Evolutionary conservation across 2,888 invertebrate species (phyloP).

Genomic region (Heteromurus nitidus): DNA sequence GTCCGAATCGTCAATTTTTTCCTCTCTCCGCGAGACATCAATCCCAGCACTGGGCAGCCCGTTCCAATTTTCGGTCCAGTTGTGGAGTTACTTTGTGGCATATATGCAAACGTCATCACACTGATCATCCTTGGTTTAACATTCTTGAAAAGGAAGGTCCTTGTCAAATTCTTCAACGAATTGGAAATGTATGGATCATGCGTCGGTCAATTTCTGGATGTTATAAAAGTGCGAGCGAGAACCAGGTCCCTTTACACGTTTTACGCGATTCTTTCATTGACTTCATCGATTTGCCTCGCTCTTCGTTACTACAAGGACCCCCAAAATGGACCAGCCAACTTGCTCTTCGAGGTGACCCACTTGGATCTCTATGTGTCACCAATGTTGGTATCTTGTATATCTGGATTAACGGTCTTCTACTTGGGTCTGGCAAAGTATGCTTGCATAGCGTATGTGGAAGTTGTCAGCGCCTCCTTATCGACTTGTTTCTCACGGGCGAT

Average conservation of each 20-base stretch:
- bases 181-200: constrained; percentile 9
- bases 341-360: background rate
- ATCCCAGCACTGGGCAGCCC: constrained; percentile 9
- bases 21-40: background rate
- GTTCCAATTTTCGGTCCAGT: background rate
- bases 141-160: constrained; percentile 18
- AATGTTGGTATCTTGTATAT: background rate
- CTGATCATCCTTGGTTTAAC: constrained; percentile 19
- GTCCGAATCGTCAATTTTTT: background rate
- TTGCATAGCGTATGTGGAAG: constrained; percentile 42
- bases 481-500: constrained; percentile 37
- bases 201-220: background rate
- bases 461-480: constrained; percentile 38
- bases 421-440: constrained; percentile 27
- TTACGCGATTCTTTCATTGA: constrained; percentile 9
- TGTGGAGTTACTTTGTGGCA: constrained; percentile 32
- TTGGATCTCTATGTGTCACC: background rate
- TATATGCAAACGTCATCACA: constrained; percentile 41
- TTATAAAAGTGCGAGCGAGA: background rate
- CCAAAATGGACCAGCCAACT: background rate
- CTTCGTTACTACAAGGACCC: constrained; percentile 9
- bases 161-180: constrained; percentile 34
- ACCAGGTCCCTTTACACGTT: constrained; percentile 7
- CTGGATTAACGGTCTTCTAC: constrained; percentile 13
- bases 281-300: background rate